These are phyloP conservation scores for Ambastaia sidthimunki DNA, from an alignment of 2,797 vertebrate species.

Conservation along the genomic window DNA sequence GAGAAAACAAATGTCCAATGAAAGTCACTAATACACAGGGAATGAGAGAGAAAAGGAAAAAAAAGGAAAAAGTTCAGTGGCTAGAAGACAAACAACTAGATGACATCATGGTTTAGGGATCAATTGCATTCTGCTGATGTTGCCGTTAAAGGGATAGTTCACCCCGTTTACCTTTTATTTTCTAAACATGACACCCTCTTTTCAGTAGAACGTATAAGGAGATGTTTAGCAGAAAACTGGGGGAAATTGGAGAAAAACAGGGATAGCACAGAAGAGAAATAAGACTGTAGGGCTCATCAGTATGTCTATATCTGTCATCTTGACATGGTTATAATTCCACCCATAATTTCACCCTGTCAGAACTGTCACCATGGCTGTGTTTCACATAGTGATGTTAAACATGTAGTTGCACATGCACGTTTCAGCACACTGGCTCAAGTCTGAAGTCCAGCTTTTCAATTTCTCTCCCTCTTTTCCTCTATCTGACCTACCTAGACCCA, in stretches of 20 bases:
- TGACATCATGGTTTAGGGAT: neutral
- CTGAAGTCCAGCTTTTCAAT: slow-evolving; percentile 7
- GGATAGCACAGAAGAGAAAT: slow-evolving; percentile 21
- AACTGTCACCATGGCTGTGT: slow-evolving; percentile 7
- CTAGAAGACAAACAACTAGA: neutral
- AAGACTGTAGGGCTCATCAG: slow-evolving; percentile 15
- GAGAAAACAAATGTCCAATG: slow-evolving; percentile 20
- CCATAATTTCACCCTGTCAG: slow-evolving; percentile 31
- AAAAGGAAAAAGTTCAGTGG: slow-evolving; percentile 13
- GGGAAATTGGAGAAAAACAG: neutral
- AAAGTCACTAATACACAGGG: slow-evolving; percentile 19
- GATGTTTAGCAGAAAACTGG: neutral
- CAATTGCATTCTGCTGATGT: neutral
- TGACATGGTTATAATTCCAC: slow-evolving; percentile 44
- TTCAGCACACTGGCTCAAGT: neutral
- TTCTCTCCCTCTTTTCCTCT: slow-evolving; percentile 13
- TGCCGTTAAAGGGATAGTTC: neutral
- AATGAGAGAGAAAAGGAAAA: neutral
- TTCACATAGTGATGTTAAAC: slow-evolving; percentile 6
- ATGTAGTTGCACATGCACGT: neutral
- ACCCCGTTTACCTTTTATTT: neutral
- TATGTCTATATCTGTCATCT: slow-evolving; percentile 44
- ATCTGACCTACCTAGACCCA: slow-evolving; percentile 49
- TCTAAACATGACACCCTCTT: neutral
- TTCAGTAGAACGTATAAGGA: neutral